phyloP scores from a whole-genome alignment of 2,888 invertebrate species.

The Drosophila colorata region DNA sequence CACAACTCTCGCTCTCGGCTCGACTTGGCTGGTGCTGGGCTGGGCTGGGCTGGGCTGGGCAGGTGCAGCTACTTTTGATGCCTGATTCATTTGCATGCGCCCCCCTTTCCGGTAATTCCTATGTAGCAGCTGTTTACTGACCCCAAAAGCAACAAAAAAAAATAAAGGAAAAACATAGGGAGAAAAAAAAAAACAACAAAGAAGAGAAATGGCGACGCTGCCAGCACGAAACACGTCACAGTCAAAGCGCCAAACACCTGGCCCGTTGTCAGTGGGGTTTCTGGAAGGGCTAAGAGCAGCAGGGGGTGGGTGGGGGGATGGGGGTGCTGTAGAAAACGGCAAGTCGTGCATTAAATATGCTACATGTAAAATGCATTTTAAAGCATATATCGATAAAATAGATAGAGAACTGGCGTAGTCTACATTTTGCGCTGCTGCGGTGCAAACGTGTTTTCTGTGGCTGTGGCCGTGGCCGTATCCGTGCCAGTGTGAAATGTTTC shows the following conservation, averaged over 20 bases:
- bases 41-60: background rate
- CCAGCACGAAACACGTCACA: conserved; percentile 67
- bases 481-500: conserved; percentile 61
- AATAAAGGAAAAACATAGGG: background rate
- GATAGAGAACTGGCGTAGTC: conserved; percentile 47
- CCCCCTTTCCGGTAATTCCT: conserved; percentile 17
- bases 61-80: conserved; percentile 51
- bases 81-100: conserved; percentile 66
- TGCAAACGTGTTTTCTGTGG: conserved; percentile 30
- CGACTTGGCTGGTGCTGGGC: background rate
- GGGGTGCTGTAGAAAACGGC: conserved; percentile 23
- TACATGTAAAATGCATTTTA: conserved; percentile 73
- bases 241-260: conserved; percentile 48
- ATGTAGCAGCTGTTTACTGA: conserved; percentile 64
- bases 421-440: conserved; percentile 33
- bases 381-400: conserved; percentile 77
- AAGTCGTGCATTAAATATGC: conserved; percentile 72
- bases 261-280: conserved; percentile 6
- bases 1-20: conserved; percentile 39
- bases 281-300: background rate
- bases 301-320: too few relatives aligned
- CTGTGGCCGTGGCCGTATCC: background rate
- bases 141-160: conserved; percentile 56
- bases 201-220: conserved; percentile 28
- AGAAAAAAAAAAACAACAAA: conserved; percentile 18